Evolutionary conservation across 2,797 vertebrate species (phyloP).

Genomic region (Falco peregrinus): DNA sequence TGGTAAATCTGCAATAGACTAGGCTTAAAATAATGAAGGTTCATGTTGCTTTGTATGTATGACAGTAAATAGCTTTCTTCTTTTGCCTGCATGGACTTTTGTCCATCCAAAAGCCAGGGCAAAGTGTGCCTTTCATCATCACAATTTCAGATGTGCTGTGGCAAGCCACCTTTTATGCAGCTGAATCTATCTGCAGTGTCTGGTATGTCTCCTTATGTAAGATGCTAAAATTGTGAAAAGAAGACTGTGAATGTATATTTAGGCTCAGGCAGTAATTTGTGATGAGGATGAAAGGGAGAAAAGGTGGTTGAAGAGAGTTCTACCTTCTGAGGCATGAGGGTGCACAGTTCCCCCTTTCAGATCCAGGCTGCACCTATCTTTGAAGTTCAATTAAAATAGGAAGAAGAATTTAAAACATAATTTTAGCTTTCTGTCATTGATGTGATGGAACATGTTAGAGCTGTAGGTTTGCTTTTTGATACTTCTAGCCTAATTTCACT

Average conservation of each 20-base stretch:
- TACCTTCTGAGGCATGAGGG: neutral
- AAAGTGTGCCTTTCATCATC: neutral
- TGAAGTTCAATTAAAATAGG: neutral
- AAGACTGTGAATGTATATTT: constrained; percentile 22
- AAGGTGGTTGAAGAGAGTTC: neutral
- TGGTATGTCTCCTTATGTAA: constrained; percentile 46
- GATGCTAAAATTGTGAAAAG: constrained; percentile 30
- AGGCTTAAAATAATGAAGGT: neutral
- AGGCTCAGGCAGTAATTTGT: constrained; percentile 1
- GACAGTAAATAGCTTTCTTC: neutral
- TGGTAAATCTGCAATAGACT: neutral
- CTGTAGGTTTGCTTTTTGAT: neutral
- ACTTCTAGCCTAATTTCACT: neutral
- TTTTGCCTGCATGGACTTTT: neutral
- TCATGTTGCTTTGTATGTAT: neutral
- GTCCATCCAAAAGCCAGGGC: neutral
- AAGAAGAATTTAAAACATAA: neutral
- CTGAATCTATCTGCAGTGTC: neutral
- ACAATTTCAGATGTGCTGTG: neutral
- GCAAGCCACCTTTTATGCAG: neutral
- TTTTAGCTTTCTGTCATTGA: neutral
- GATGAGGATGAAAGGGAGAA: neutral
- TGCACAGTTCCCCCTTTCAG: neutral
- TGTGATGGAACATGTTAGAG: neutral
- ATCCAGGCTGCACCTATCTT: neutral